Evolutionary conservation across 1,140 invertebrate genomes (phyloP).

Genomic region (Lepidurus packardi): DNA sequence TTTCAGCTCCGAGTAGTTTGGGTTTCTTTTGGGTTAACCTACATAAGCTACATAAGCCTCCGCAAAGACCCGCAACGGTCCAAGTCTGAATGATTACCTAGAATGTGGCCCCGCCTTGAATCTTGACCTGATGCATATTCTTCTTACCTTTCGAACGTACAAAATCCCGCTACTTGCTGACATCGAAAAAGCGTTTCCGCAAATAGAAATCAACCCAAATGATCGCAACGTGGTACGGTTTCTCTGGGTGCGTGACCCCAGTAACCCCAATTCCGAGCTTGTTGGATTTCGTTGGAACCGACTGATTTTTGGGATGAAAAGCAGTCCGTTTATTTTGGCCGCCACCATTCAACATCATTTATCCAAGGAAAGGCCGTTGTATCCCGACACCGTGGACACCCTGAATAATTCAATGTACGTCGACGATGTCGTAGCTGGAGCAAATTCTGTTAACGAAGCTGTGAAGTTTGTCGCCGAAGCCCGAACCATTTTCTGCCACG

Average conservation of each 20-base stretch:
- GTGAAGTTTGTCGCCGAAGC: slow-evolving; percentile 36
- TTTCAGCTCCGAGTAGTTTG: too few relatives aligned
- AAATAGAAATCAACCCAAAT: slow-evolving; percentile 40
- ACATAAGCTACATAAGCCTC: too few relatives aligned
- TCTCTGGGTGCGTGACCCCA: slow-evolving; percentile 34
- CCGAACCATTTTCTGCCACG: slow-evolving; percentile 36
- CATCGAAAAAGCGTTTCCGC: slow-evolving; percentile 46
- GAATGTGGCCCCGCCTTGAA: slow-evolving; percentile 38
- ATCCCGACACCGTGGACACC: slow-evolving; percentile 30
- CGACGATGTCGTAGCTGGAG: slow-evolving; percentile 31
- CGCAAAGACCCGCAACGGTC: background rate
- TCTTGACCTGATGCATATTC: slow-evolving; percentile 43
- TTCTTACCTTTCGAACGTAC: slow-evolving; percentile 43
- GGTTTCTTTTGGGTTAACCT: too few relatives aligned
- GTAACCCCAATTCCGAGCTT: background rate
- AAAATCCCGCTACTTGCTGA: slow-evolving; percentile 44
- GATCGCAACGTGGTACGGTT: slow-evolving; percentile 39
- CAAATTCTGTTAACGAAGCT: slow-evolving; percentile 36
- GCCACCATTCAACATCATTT: slow-evolving; percentile 37
- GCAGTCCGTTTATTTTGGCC: slow-evolving; percentile 42
- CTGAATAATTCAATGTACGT: slow-evolving; percentile 37
- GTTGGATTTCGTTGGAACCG: slow-evolving; percentile 33
- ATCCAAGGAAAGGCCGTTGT: background rate
- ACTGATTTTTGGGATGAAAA: slow-evolving; percentile 41
- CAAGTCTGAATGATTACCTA: slow-evolving; percentile 15